Evolutionary conservation across 1,140 invertebrate genomes (phyloP).

Genomic region (Eulimnadia texana): DNA sequence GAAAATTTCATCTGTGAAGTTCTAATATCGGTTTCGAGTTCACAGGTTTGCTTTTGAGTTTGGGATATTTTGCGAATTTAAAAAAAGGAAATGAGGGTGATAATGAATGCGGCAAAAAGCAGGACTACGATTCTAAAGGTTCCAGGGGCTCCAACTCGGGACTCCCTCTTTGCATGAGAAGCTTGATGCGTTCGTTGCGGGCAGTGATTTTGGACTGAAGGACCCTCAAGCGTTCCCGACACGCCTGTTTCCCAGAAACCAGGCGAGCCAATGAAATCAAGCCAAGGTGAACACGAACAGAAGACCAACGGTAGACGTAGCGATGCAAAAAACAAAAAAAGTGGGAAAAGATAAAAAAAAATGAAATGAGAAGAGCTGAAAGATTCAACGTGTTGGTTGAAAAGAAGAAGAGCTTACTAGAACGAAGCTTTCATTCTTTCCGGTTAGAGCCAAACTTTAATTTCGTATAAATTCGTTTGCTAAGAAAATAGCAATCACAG

Average conservation of each 20-base stretch:
- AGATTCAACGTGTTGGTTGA: background rate
- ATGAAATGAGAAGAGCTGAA: background rate
- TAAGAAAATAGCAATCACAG: no score
- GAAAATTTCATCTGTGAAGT: no score
- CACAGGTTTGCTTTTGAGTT: background rate
- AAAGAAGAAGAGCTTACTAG: background rate
- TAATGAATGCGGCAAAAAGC: slow-evolving; percentile 3
- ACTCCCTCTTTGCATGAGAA: slow-evolving; percentile 64
- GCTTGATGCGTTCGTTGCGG: slow-evolving; percentile 70
- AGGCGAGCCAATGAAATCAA: slow-evolving; percentile 6
- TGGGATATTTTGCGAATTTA: background rate
- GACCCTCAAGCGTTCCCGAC: slow-evolving; percentile 64
- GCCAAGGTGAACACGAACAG: slow-evolving; percentile 2
- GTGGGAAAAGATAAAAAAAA: slow-evolving; percentile 8
- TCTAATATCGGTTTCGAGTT: no score
- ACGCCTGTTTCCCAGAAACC: slow-evolving; percentile 42
- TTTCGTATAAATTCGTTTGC: no score
- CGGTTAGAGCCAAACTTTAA: no score
- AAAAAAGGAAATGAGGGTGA: background rate
- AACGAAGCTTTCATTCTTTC: no score
- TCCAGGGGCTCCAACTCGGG: slow-evolving; percentile 54
- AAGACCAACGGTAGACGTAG: slow-evolving; percentile 4
- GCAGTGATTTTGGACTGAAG: slow-evolving; percentile 76
- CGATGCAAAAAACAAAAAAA: slow-evolving; percentile 9
- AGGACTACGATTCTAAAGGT: slow-evolving; percentile 18